Evolutionary conservation across 2,888 invertebrate species (phyloP), one percentile per base, ranked within the genome.

Genomic region (Drosophila gaucha): DNA sequence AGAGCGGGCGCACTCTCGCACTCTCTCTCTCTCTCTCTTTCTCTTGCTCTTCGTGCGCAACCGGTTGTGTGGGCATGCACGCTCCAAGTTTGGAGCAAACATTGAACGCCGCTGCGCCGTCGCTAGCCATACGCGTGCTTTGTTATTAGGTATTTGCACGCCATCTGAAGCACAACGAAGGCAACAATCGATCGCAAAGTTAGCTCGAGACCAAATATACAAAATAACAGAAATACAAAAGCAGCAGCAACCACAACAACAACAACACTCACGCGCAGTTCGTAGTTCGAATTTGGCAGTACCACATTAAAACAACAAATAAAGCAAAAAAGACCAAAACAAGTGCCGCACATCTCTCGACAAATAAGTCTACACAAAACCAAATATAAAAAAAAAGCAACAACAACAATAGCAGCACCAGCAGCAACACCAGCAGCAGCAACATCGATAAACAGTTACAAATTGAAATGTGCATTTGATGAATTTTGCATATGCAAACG

Each of bases 101-200:
- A 44, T 54, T 60, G 62, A 74, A 65, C 78, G 78, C 63, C 82
- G 79, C 82, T 78, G 77, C 82, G 65, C 85, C 84, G 86, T 72
- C 83, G 86, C 66, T 83, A 77, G 76, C 74, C 84, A 87, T 83
- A 87, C 84, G 79, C 78, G 82, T 77, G 78, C 75, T 78, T 84
- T 86, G 86, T 89, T 91, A 90, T 89, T 91, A 89, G 87, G 85
- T 89, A 90, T 87, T 90, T 90, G 89, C 89, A 89, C 90, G 90
- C 91, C 91, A 90, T 90, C 90, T 91, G 89, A 89, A 90, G 89
- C 90, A 89, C 91, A 90, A 87, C 90, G 84, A 80, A 84, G 80
- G 77, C 77, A 80, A 80, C 80, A 67, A 85, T 85, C 80, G 80
- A 80, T 87, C 80, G 80, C 87, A 85, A 87, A 74, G 74, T 74